Conservation (phyloP, 2,797 vertebrate species). For the Sebastes iracundus region DNA sequence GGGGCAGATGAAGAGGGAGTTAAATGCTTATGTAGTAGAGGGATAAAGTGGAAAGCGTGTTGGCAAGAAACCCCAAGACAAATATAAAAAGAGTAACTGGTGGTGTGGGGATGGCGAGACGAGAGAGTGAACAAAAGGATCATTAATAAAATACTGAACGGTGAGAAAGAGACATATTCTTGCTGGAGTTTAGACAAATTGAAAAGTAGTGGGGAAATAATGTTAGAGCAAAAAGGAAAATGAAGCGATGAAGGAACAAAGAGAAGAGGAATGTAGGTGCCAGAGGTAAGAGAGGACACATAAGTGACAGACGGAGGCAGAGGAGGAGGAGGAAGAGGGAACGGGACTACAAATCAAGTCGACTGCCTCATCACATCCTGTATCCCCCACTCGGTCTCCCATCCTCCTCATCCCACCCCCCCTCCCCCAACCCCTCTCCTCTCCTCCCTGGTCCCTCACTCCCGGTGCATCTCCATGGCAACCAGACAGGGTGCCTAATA, state of each 20-base stretch:
- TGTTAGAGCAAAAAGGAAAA: neutral
- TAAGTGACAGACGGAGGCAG: slow-evolving; percentile 62
- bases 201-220: slow-evolving; percentile 15
- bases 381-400: slow-evolving; percentile 71
- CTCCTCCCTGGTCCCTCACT: slow-evolving; percentile 68
- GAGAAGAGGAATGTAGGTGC: neutral
- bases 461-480: slow-evolving; percentile 84
- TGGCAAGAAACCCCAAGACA: slow-evolving; percentile 36
- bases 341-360: slow-evolving; percentile 80
- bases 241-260: slow-evolving; percentile 14
- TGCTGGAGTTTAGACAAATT: slow-evolving; percentile 37
- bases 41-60: slow-evolving; percentile 45
- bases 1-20: slow-evolving; percentile 63
- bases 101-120: neutral
- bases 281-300: slow-evolving; percentile 44
- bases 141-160: slow-evolving; percentile 5
- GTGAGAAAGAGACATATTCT: neutral
- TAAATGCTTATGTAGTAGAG: slow-evolving; percentile 59
- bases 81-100: slow-evolving; percentile 26
- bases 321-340: slow-evolving; percentile 60
- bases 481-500: slow-evolving; percentile 89
- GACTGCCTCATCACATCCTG: slow-evolving; percentile 78
- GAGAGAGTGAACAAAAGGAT: slow-evolving; percentile 31
- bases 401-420: slow-evolving; percentile 40
- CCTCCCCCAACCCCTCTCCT: slow-evolving; percentile 56